Percentiles rank a stretch among this genome's conserved stretches.
These are phyloP conservation scores for Selene dorsalis DNA, from an alignment of 2,797 vertebrate species.

Conservation along the genomic window DNA sequence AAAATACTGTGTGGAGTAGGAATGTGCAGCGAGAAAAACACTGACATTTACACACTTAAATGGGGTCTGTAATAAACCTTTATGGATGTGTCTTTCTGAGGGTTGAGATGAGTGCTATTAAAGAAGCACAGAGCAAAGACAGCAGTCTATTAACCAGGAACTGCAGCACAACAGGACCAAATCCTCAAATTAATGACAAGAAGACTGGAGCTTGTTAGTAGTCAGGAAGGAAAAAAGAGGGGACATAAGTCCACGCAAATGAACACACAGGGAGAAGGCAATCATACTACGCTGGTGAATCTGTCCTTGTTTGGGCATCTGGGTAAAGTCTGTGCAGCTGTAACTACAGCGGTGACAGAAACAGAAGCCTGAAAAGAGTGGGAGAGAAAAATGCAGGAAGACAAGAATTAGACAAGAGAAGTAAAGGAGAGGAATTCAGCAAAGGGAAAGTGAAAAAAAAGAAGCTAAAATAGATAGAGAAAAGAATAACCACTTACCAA, in stretches of 20 bases:
- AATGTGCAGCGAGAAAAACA: slow-evolving; percentile 41
- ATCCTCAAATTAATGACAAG: slow-evolving; percentile 30
- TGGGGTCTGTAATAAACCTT: slow-evolving; percentile 49
- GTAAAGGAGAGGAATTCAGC: slow-evolving; percentile 15
- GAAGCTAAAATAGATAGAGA: not conserved
- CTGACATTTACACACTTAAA: slow-evolving; percentile 49
- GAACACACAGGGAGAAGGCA: slow-evolving; percentile 47
- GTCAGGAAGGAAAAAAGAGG: slow-evolving; percentile 13
- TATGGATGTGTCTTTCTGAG: slow-evolving; percentile 56
- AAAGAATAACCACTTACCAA: slow-evolving; percentile 69
- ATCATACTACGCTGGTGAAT: slow-evolving; percentile 58
- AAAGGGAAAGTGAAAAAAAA: slow-evolving; percentile 14
- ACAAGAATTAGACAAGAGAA: slow-evolving; percentile 13
- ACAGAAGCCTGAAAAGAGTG: slow-evolving; percentile 34
- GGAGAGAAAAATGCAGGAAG: slow-evolving; percentile 22
- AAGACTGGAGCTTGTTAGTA: slow-evolving; percentile 34
- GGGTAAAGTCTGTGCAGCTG: slow-evolving; percentile 53
- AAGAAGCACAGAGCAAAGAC: slow-evolving; percentile 35
- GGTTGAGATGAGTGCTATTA: slow-evolving; percentile 51
- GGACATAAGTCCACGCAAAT: slow-evolving; percentile 45
- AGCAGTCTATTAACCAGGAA: slow-evolving; percentile 38
- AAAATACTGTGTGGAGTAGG: slow-evolving; percentile 4
- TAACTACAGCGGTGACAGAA: slow-evolving; percentile 46
- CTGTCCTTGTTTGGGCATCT: slow-evolving; percentile 83
- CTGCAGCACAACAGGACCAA: slow-evolving; percentile 36